Conservation (phyloP, 2,797 vertebrate genomes). For the Oryzias dopingdopingensis region DNA sequence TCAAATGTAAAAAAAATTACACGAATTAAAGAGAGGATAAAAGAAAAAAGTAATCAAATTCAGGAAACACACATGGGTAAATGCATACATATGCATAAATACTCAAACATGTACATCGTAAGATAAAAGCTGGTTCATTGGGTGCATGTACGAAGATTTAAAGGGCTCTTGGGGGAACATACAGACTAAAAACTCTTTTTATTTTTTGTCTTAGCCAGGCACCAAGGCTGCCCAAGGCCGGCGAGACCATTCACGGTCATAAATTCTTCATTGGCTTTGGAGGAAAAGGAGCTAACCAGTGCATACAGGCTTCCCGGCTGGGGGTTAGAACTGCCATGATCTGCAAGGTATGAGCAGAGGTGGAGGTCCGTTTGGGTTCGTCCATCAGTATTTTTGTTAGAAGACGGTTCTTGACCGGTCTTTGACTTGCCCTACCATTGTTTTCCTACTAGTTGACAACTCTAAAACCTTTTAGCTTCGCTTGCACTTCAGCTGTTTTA, state of each 20-base stretch:
- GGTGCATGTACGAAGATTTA: too few species aligned
- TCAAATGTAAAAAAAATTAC: too few species aligned
- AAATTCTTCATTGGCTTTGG: slow-evolving; percentile 96
- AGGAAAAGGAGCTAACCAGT: slow-evolving; percentile 98
- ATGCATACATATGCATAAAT: too few species aligned
- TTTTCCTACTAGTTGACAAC: slow-evolving; percentile 48
- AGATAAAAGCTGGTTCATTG: too few species aligned
- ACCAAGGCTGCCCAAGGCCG: slow-evolving; percentile 87
- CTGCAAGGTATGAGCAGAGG: slow-evolving; percentile 83
- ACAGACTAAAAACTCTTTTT: not conserved
- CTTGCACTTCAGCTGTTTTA: slow-evolving; percentile 60
- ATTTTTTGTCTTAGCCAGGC: slow-evolving; percentile 77
- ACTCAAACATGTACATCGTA: too few species aligned
- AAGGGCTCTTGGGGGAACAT: too few species aligned
- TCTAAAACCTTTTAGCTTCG: slow-evolving; percentile 42
- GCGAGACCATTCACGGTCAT: slow-evolving; percentile 93
- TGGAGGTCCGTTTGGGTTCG: slow-evolving; percentile 1
- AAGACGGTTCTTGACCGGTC: slow-evolving; percentile 16
- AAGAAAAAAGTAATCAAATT: too few species aligned
- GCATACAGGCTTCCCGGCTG: slow-evolving; percentile 90
- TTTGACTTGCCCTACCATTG: slow-evolving; percentile 16
- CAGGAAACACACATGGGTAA: too few species aligned
- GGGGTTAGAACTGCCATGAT: slow-evolving; percentile 89
- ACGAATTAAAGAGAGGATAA: too few species aligned
- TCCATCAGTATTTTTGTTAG: slow-evolving; percentile 1